phyloP scores from a whole-genome alignment of 2,113 vertebrate species.

The Centropus unirufus region DNA sequence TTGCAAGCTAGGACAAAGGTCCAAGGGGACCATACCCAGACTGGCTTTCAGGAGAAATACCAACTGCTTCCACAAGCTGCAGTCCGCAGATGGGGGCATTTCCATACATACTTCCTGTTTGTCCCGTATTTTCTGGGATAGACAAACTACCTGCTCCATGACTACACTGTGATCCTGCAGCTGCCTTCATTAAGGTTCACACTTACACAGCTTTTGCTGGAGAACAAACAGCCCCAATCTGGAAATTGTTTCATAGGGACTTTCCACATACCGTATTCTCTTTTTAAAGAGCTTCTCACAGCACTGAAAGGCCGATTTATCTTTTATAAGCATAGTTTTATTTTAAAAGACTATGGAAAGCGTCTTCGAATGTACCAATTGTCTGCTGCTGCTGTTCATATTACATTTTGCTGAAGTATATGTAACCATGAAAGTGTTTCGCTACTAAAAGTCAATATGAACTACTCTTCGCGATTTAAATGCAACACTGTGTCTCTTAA shows the following conservation, averaged over 20 bases:
- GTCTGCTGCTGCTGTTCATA: background rate
- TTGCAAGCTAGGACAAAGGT: background rate
- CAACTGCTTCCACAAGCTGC: background rate
- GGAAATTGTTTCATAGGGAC: constrained; percentile 45
- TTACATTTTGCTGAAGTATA: background rate
- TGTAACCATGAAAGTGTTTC: background rate
- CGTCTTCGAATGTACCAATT: background rate
- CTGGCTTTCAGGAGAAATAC: background rate
- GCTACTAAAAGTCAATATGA: background rate
- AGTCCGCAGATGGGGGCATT: background rate
- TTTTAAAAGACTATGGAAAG: background rate
- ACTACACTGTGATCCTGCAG: background rate
- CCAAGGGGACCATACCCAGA: background rate
- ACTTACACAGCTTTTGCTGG: constrained; percentile 28
- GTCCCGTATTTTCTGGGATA: background rate
- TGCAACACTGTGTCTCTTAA: background rate
- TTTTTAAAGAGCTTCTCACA: background rate
- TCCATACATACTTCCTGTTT: background rate
- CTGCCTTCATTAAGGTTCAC: background rate
- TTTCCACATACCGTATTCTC: constrained; percentile 15
- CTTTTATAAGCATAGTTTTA: background rate
- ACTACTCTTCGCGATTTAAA: background rate
- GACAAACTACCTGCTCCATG: background rate
- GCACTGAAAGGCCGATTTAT: background rate
- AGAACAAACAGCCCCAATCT: background rate